Evolutionary conservation across 2,113 vertebrate species (phyloP), one percentile per base, ranked within the genome.

Genomic region (Hiodon tergisus): DNA sequence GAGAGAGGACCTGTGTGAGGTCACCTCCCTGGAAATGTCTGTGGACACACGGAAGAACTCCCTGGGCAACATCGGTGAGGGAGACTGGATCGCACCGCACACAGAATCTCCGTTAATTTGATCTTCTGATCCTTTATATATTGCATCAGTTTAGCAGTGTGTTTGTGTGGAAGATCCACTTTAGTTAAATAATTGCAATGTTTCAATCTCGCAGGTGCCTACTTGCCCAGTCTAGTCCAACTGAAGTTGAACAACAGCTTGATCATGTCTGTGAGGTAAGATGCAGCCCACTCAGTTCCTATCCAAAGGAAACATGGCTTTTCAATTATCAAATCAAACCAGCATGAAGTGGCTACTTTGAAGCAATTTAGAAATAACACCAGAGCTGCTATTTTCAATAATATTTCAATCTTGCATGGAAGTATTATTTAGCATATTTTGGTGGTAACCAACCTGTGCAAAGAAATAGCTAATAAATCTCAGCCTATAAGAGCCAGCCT

Each of bases 191-290:
- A 73, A 75, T 77, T 14, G 5, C 8, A 4, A 4, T 72, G 7
- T 83, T 9, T 79, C 46, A 80, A 16, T 83, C 69, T 85, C 83
- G 8, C 80, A 99, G 97, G 96, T 86, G 72, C 85, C 75, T 90
- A 91, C 88, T 90, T 99, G 80, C 96, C 97, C 76, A 94, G 84
- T 68, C 92, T 99, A 83, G 85, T 83, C 79, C 89, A 94, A 48
- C 87, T 99, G 85, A 98, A 94, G 90, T 59, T 98, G 89, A 98
- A 93, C 74, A 93, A 93, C 85, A 98, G 97, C 81, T 74, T 88
- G 73, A 92, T 99, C 69, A 69, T 78, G 67, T 98, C 96, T 77
- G 87, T 97, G 74, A 92, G 97, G 97, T 98, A 88, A 92, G 91
- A 77, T 61, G 76, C 59, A 62, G 11, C 80, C 68, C 59, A 74